Conservation (phyloP, 2,888 invertebrate genomes). For the Erynnis tages region DNA sequence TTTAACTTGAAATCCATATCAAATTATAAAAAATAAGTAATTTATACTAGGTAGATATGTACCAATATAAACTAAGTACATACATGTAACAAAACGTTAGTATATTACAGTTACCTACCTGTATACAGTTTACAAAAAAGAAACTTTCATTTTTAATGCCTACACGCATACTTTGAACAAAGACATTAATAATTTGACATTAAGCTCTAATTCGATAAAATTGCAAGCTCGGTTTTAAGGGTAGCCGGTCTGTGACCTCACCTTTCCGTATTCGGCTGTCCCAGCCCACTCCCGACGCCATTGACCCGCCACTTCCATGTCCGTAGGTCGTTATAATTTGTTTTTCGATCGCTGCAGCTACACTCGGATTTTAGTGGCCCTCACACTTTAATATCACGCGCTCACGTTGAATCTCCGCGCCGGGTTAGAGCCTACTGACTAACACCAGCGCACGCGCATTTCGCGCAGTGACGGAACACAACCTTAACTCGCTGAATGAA, state of each 20-base stretch:
- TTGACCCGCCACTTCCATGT: constrained; percentile 76
- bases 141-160: no score
- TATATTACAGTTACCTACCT: no score
- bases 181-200: neutral
- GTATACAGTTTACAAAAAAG: no score
- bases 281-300: constrained; percentile 78
- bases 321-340: constrained; percentile 41
- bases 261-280: constrained; percentile 77
- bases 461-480: constrained; percentile 44
- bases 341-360: constrained; percentile 69
- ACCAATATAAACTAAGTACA: no score
- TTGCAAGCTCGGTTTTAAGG: constrained; percentile 24
- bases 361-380: constrained; percentile 57
- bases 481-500: constrained; percentile 54
- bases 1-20: no score
- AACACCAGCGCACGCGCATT: constrained; percentile 30
- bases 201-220: neutral
- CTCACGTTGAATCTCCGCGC: constrained; percentile 58
- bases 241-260: constrained; percentile 45
- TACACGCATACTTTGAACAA: no score
- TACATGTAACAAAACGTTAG: no score
- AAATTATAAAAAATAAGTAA: no score
- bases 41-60: no score
- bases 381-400: constrained; percentile 51
- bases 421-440: constrained; percentile 63